phyloP scores from a whole-genome alignment of 92 coral and sea anemone species.

The Ricordea florida region DNA sequence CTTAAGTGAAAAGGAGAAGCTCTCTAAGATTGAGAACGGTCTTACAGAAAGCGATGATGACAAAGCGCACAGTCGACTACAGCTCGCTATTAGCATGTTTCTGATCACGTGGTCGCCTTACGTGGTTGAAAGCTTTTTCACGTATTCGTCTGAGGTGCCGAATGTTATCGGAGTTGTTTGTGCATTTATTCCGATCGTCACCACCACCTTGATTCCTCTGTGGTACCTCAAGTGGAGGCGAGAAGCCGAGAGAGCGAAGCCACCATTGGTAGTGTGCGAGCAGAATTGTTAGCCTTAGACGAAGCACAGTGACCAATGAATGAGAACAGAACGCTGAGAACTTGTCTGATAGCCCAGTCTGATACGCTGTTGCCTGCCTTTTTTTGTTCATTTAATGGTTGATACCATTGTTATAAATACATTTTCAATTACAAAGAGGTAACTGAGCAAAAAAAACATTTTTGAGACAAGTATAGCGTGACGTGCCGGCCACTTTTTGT shows the following conservation, averaged over 20 bases:
- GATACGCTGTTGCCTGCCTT: no score
- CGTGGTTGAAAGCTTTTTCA: slow-evolving; percentile 90
- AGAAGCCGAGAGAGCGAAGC: slow-evolving; percentile 44
- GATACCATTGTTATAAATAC: not conserved
- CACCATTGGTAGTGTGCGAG: not conserved
- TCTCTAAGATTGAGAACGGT: slow-evolving; percentile 6
- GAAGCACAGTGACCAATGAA: not conserved
- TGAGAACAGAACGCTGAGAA: not conserved
- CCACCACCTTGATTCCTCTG: slow-evolving; percentile 90
- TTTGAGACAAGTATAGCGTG: no score
- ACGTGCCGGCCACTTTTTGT: no score
- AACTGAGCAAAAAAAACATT: no score
- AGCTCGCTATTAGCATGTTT: slow-evolving; percentile 83
- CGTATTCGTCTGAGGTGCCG: slow-evolving; percentile 72
- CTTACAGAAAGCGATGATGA: slow-evolving; percentile 37
- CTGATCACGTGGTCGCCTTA: slow-evolving; percentile 93
- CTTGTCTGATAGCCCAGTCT: not conserved
- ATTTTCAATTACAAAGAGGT: no score
- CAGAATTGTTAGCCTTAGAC: slow-evolving; percentile 15
- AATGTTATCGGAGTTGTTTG: slow-evolving; percentile 86
- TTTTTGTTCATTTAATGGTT: no score
- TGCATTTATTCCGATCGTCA: slow-evolving; percentile 88
- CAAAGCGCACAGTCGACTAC: slow-evolving; percentile 79
- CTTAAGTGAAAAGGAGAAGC: slow-evolving; percentile 14
- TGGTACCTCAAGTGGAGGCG: slow-evolving; percentile 84